Base-by-base conservation (phyloP, 2,113 vertebrate genomes). In the Microtus pennsylvanicus region DNA sequence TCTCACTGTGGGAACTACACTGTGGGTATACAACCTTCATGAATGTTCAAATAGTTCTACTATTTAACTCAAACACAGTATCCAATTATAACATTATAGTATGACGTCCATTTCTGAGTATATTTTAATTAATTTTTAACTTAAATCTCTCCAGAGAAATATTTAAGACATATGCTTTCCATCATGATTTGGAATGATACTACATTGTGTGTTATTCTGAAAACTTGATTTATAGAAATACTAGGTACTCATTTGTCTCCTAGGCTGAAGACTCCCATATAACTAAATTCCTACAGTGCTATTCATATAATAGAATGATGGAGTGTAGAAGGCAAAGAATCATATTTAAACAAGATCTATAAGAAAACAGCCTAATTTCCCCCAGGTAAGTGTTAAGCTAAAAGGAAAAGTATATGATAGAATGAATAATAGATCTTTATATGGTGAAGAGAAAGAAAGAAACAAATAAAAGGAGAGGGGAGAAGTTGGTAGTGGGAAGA, bases 281-380 rank as follows among this genome's bases (percentile, higher is more conserved):
- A 52, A 35, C 16, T 82, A 5, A 30, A 5, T 3, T 78, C 2
- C 17, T 22, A n/a, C 12, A 91, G 24, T n/a, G 47, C 63, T 70
- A 22, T 77, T 17, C 94, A 75, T 72, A 80, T 10, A 87, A 70
- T 47, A 35, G 11, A 89, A 70, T 5, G 16, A 72, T 72, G 45
- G 17, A 78, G 47, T 11, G 22, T 3, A 22, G 65, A 17, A 85
- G 52, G 65, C 3, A 52, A 50, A 55, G 5, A 82, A 22, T 87
- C 52, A 38, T 55, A 63, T 82, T 93, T 89, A 89, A 91, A 93
- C 6, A 91, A 85, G 61, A 96, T 55, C 35, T 45, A 47, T 78
- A 47, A 94, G 52, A 90, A 81, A 47, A 11, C 7, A 90, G 17
- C 19, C 38, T 81, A 86, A 92, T 78, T 93, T 55, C 22, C 61